These are phyloP conservation scores for Drosophila pseudoananassae DNA, from an alignment of 1,140 invertebrate genomes.

Conservation along the genomic window DNA sequence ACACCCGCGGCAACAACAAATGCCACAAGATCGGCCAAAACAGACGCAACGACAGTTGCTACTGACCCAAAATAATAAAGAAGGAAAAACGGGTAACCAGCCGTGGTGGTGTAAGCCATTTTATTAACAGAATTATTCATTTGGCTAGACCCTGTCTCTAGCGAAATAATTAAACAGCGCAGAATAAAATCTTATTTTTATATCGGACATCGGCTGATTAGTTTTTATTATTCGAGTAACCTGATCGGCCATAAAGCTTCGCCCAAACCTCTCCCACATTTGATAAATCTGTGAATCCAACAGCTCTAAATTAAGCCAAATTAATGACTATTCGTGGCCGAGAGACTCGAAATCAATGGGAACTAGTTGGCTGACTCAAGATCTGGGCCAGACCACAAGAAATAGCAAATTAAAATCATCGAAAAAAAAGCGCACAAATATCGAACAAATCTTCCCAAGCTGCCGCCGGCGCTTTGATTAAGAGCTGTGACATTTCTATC, in stretches of 20 bases:
- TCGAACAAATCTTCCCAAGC: slow-evolving; percentile 46
- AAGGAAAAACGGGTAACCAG: slow-evolving; percentile 1
- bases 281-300: slow-evolving; percentile 36
- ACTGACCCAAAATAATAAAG: slow-evolving; percentile 62
- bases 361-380: slow-evolving; percentile 48
- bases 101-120: neutral
- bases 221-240: slow-evolving; percentile 12
- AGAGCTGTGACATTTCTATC: slow-evolving; percentile 51
- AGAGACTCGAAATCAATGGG: slow-evolving; percentile 45
- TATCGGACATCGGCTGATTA: slow-evolving; percentile 10
- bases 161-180: slow-evolving; percentile 7
- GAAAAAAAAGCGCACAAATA: slow-evolving; percentile 17
- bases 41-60: slow-evolving; percentile 51
- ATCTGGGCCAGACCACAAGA: slow-evolving; percentile 37
- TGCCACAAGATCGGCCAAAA: slow-evolving; percentile 37
- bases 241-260: slow-evolving; percentile 32
- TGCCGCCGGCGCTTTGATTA: slow-evolving; percentile 47
- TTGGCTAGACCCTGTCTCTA: neutral
- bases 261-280: slow-evolving; percentile 41
- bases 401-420: slow-evolving; percentile 30
- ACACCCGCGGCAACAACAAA: slow-evolving; percentile 73
- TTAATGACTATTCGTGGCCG: slow-evolving; percentile 37
- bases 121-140: no score
- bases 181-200: neutral
- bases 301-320: slow-evolving; percentile 51